phyloP scores from a whole-genome alignment of 1,140 invertebrate genomes.

The Drosophila pachea region DNA sequence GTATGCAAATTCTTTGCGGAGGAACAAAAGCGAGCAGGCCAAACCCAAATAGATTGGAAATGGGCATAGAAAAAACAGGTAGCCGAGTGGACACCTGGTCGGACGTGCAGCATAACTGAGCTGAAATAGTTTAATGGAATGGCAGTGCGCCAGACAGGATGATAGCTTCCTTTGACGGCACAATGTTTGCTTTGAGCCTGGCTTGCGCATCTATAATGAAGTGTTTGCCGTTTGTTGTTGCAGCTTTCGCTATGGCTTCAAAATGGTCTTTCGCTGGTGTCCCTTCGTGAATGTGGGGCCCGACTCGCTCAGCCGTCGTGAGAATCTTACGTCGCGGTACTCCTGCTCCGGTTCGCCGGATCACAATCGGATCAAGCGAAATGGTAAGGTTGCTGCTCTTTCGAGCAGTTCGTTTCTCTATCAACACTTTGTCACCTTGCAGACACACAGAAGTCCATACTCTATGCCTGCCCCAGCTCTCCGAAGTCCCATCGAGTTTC shows the following conservation, averaged over 20 bases:
- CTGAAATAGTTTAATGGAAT: no score
- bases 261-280: constrained; percentile 91
- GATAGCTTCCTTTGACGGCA: neutral
- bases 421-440: neutral
- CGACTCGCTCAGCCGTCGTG: constrained; percentile 83
- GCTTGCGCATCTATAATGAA: no score
- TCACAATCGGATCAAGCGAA: constrained; percentile 84
- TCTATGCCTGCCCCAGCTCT: constrained; percentile 75
- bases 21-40: no score
- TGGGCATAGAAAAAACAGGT: no score
- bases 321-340: constrained; percentile 85
- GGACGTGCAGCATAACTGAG: no score
- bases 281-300: constrained; percentile 85
- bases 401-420: neutral
- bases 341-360: constrained; percentile 86
- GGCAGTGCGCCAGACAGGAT: no score
- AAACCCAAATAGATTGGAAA: no score
- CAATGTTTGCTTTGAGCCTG: constrained; percentile 3
- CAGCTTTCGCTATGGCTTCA: constrained; percentile 93
- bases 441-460: constrained; percentile 79
- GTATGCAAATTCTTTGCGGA: no score
- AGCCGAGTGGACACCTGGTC: no score
- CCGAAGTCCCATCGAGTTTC: constrained; percentile 75
- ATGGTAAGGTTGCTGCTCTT: constrained; percentile 80
- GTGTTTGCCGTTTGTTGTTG: constrained; percentile 10